Evolutionary conservation across 1,140 invertebrate genomes (phyloP).

Genomic region (Pseudomyrmex cubaensis): DNA sequence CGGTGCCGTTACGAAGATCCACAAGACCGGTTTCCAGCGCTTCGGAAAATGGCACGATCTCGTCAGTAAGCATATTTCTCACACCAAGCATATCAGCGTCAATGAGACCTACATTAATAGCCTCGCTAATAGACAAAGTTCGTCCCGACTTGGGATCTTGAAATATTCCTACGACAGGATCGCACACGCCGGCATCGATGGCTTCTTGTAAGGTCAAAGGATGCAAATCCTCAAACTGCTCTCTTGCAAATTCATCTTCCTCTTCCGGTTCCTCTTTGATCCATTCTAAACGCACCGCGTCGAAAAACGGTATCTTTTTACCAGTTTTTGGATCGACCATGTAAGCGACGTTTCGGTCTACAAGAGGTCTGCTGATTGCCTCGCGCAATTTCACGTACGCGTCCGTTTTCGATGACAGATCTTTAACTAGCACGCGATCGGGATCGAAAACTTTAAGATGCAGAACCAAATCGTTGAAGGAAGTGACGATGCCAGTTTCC

Average conservation of each 20-base stretch:
- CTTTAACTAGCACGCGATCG: slow-evolving; percentile 91
- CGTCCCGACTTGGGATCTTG: slow-evolving; percentile 88
- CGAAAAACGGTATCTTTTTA: slow-evolving; percentile 92
- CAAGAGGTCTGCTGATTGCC: slow-evolving; percentile 90
- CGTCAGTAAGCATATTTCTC: slow-evolving; percentile 89
- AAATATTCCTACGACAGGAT: slow-evolving; percentile 88
- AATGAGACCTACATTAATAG: slow-evolving; percentile 90
- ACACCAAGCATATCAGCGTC: slow-evolving; percentile 91
- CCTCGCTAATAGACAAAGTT: slow-evolving; percentile 88
- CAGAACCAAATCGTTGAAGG: slow-evolving; percentile 92
- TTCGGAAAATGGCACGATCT: slow-evolving; percentile 90
- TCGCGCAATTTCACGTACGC: slow-evolving; percentile 90
- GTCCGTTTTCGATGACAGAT: slow-evolving; percentile 88
- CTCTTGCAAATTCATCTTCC: background rate
- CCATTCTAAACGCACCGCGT: slow-evolving; percentile 91
- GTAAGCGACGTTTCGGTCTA: slow-evolving; percentile 91
- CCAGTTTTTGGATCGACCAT: slow-evolving; percentile 94
- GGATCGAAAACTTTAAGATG: slow-evolving; percentile 91
- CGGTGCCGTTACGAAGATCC: slow-evolving; percentile 90
- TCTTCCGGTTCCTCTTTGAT: slow-evolving; percentile 81
- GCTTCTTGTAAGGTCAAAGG: slow-evolving; percentile 88
- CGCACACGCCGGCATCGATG: slow-evolving; percentile 88
- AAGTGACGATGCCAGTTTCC: slow-evolving; percentile 89
- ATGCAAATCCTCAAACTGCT: slow-evolving; percentile 67
- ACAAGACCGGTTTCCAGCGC: slow-evolving; percentile 92